phyloP scores from a whole-genome alignment of 2,888 invertebrate species.

The Drosophila sordidapex region DNA sequence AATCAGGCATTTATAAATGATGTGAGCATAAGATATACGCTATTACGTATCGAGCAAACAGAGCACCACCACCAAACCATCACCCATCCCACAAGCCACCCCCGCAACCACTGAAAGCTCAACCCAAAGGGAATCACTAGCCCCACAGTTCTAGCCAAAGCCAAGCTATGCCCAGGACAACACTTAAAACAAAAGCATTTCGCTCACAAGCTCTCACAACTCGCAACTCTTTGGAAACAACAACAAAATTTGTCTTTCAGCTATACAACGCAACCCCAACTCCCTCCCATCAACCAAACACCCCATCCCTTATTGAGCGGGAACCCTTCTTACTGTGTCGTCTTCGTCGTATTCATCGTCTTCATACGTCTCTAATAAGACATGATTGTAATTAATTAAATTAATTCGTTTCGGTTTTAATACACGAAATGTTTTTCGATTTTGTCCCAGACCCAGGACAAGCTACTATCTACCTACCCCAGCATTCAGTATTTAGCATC shows the following conservation, averaged over 20 bases:
- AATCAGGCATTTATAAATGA: constrained; percentile 85
- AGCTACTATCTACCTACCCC: constrained; percentile 9
- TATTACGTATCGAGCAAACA: constrained; percentile 38
- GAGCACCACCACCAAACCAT: constrained; percentile 17
- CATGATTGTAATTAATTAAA: constrained; percentile 85
- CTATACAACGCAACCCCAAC: neutral
- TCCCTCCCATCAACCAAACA: neutral
- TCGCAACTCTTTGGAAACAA: constrained; percentile 47
- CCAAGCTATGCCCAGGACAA: constrained; percentile 21
- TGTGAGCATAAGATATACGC: constrained; percentile 81
- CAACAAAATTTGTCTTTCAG: constrained; percentile 33
- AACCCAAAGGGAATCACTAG: constrained; percentile 17
- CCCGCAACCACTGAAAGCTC: neutral
- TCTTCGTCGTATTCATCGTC: constrained; percentile 61
- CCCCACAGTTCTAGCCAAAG: neutral
- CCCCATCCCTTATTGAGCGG: neutral
- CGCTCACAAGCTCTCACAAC: constrained; percentile 52
- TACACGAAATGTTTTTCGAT: constrained; percentile 83
- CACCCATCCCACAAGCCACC: constrained; percentile 7
- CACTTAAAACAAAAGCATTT: constrained; percentile 75
- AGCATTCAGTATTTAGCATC: neutral
- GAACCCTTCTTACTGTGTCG: constrained; percentile 20
- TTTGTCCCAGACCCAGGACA: constrained; percentile 54
- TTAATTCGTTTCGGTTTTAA: constrained; percentile 85
- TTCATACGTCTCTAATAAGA: constrained; percentile 84